Evolutionary conservation across 2,797 vertebrate genomes (phyloP).

Genomic region (Myripristis murdjan): DNA sequence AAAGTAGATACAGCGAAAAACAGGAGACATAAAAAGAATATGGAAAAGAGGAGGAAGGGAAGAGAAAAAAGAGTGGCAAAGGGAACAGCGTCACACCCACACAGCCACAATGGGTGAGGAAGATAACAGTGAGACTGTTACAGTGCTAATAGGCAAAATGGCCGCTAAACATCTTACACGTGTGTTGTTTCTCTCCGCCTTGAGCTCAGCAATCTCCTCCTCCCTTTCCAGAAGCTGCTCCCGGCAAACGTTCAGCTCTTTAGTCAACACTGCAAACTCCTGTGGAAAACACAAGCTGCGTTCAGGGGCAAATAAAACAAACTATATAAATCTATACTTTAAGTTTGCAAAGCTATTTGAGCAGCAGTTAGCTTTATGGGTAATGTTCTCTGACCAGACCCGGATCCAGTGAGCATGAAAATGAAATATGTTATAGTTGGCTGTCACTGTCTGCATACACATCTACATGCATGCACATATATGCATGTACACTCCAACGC

Average conservation of each 20-base stretch:
- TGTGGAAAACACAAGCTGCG: slow-evolving; percentile 76
- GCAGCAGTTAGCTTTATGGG: slow-evolving; percentile 24
- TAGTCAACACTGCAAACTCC: slow-evolving; percentile 95
- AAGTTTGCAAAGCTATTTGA: slow-evolving; percentile 22
- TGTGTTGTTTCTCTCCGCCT: slow-evolving; percentile 93
- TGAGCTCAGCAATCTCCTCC: slow-evolving; percentile 93
- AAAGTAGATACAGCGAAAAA: slow-evolving; percentile 47
- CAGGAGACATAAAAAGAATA: slow-evolving; percentile 17
- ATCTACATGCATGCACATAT: not conserved
- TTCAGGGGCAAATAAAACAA: slow-evolving; percentile 71
- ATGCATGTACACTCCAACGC: not conserved
- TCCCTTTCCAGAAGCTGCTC: slow-evolving; percentile 94
- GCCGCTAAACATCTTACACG: slow-evolving; percentile 85
- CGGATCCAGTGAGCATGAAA: slow-evolving; percentile 23
- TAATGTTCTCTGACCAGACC: slow-evolving; percentile 20
- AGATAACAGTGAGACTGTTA: slow-evolving; percentile 69
- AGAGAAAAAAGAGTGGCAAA: slow-evolving; percentile 40
- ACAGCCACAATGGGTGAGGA: slow-evolving; percentile 65
- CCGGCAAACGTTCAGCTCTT: slow-evolving; percentile 93
- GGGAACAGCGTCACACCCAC: slow-evolving; percentile 64
- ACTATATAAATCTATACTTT: slow-evolving; percentile 50
- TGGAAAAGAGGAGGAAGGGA: slow-evolving; percentile 6
- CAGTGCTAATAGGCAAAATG: slow-evolving; percentile 78
- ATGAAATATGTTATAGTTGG: slow-evolving; percentile 1
- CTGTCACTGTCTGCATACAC: not conserved